These are phyloP conservation scores for Pterophyllum scalare DNA, from an alignment of 2,113 vertebrate species.

Conservation along the genomic window DNA sequence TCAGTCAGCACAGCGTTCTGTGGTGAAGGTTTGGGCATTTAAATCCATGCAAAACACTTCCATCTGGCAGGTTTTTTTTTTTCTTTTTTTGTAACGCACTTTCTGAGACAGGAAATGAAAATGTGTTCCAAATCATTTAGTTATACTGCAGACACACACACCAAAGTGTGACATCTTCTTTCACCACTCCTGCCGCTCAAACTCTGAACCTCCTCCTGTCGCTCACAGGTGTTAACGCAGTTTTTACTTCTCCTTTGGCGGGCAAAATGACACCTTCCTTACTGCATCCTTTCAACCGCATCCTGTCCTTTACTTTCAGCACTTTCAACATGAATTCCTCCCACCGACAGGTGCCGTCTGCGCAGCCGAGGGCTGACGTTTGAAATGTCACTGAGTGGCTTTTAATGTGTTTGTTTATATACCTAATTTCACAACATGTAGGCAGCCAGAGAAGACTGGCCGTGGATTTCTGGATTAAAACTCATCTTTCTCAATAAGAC, in stretches of 20 bases:
- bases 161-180: conserved; percentile 21
- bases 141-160: not conserved
- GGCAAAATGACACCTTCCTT: not conserved
- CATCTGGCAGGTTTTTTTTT: rapidly evolving
- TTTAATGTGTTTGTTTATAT: not conserved
- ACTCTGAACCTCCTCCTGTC: conserved; percentile 1
- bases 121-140: conserved; percentile 16
- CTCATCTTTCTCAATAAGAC: not conserved
- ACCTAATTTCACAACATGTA: not conserved
- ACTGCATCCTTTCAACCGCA: not conserved
- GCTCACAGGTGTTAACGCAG: conserved; percentile 3
- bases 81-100: not conserved
- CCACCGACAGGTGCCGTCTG: not conserved
- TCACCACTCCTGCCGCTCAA: conserved; percentile 40
- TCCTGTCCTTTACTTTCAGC: conserved; percentile 6
- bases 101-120: conserved; percentile 12
- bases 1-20: not conserved
- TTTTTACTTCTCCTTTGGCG: not conserved
- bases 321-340: not conserved
- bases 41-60: not conserved
- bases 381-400: not conserved
- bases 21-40: not conserved
- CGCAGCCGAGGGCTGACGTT: not conserved
- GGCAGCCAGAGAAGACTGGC: not conserved
- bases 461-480: not conserved